Conservation (phyloP, 2,113 vertebrate species). For the Pterophyllum scalare region DNA sequence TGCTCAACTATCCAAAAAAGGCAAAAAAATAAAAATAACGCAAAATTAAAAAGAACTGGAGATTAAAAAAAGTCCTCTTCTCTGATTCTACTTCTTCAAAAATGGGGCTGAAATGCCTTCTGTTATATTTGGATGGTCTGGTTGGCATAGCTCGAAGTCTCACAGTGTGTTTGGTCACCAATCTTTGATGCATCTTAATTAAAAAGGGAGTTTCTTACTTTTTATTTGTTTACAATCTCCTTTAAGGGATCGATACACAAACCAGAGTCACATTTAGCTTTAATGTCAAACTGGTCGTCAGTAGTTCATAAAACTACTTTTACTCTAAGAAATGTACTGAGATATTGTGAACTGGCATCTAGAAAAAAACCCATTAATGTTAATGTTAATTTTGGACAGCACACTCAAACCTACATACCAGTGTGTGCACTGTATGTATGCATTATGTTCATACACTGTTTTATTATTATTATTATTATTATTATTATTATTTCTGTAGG, state of each 20-base stretch:
- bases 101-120: too few species aligned
- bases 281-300: neutral
- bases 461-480: too few species aligned
- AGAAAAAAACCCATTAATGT: too few species aligned
- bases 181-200: neutral
- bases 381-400: neutral
- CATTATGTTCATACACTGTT: neutral
- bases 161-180: neutral
- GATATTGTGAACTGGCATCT: neutral
- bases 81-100: too few species aligned
- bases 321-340: neutral
- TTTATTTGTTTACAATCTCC: neutral
- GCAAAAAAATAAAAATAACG: too few species aligned
- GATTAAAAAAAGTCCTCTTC: neutral
- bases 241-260: neutral
- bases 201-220: neutral
- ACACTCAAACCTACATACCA: neutral
- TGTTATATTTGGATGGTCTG: too few species aligned
- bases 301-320: neutral
- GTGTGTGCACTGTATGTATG: neutral
- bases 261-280: neutral
- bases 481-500: too few species aligned
- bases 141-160: too few species aligned
- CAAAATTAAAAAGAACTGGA: neutral
- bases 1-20: too few species aligned